phyloP scores from a whole-genome alignment of 23 tunicate species.

The Styela clava region DNA sequence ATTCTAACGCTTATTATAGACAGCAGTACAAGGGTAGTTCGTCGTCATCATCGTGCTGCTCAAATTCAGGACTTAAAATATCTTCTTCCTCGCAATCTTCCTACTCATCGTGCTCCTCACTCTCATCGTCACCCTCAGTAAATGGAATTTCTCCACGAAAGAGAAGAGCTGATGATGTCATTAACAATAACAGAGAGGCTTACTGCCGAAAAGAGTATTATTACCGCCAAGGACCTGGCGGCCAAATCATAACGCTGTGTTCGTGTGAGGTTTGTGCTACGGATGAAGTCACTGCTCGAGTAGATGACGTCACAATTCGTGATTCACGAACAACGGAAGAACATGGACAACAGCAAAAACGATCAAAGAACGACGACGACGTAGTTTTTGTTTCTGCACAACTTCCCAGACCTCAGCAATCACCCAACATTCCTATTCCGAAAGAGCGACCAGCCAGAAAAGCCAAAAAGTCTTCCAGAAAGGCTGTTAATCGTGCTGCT shows the following conservation, averaged over 20 bases:
- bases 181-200: not conserved
- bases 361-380: conserved; percentile 82
- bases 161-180: conserved; percentile 69
- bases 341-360: conserved; percentile 48
- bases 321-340: conserved; percentile 45
- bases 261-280: conserved; percentile 51
- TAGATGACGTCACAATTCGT: conserved; percentile 49
- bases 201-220: not conserved
- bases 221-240: not conserved
- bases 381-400: conserved; percentile 64
- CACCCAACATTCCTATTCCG: not conserved
- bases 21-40: conserved; percentile 15
- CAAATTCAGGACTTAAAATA: conserved; percentile 35
- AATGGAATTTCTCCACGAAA: conserved; percentile 68
- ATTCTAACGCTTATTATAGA: not conserved
- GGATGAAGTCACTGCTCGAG: conserved; percentile 75
- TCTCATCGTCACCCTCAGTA: conserved; percentile 60
- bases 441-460: conserved; percentile 16
- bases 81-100: conserved; percentile 60
- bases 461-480: not conserved
- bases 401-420: conserved; percentile 4
- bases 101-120: conserved; percentile 53
- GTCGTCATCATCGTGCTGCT: conserved; percentile 26
- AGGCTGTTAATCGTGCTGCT: conserved; percentile 17
- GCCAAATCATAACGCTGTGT: conserved; percentile 2